These are phyloP conservation scores for Drosophila tropicalis DNA, from an alignment of 1,140 invertebrate species.

Conservation along the genomic window DNA sequence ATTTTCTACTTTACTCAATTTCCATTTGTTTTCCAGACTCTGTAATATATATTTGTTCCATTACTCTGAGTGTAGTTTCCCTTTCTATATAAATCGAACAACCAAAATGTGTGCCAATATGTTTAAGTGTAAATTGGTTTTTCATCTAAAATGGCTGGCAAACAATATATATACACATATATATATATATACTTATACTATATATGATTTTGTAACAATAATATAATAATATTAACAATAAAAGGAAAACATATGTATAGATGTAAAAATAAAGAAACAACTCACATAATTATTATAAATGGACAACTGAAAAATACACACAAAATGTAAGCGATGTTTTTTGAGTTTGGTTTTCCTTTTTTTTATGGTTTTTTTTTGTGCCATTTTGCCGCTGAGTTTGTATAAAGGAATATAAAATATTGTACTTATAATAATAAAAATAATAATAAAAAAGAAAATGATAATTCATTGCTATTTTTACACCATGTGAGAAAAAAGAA, in stretches of 20 bases:
- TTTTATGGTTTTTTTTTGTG: conserved; percentile 1
- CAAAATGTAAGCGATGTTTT: conserved; percentile 10
- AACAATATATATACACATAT: conserved; percentile 31
- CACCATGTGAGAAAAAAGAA: conserved; percentile 54
- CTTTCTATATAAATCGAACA: conserved; percentile 12
- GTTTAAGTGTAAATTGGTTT: conserved; percentile 59
- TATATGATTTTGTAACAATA: conserved; percentile 26
- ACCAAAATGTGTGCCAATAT: conserved; percentile 71
- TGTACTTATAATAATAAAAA: conserved; percentile 7
- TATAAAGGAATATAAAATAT: conserved; percentile 44
- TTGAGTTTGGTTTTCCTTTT: neutral
- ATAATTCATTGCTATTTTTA: conserved; percentile 74
- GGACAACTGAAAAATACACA: conserved; percentile 14
- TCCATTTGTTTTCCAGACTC: neutral
- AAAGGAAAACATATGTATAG: conserved; percentile 66
- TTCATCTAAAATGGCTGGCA: conserved; percentile 48
- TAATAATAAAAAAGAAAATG: conserved; percentile 23
- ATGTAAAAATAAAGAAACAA: conserved; percentile 49
- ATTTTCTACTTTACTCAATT: too few species aligned
- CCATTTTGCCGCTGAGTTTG: conserved; percentile 69
- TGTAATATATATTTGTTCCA: neutral
- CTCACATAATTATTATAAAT: conserved; percentile 24
- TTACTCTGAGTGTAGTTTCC: conserved; percentile 6
- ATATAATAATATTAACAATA: conserved; percentile 31
- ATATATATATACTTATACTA: conserved; percentile 16